Conservation (phyloP, 2,888 invertebrate species). For the Andricus curvator region DNA sequence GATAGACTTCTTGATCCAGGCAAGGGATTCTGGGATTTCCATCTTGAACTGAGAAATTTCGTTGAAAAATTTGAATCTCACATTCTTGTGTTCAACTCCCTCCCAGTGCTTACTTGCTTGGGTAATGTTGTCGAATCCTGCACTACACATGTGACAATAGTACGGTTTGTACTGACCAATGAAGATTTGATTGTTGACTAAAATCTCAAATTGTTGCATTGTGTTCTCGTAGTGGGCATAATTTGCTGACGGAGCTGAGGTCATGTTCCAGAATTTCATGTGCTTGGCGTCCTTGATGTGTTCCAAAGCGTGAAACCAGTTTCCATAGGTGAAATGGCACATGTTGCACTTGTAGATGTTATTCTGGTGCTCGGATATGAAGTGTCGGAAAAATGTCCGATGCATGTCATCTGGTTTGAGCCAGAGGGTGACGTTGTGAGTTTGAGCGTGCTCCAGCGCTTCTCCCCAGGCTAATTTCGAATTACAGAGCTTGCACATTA, state of each 20-base stretch:
- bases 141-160: slow-evolving; percentile 4
- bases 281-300: slow-evolving; percentile 8
- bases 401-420: not conserved
- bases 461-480: not conserved
- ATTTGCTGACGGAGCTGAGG: not conserved
- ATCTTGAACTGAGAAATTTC: not conserved
- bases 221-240: slow-evolving; percentile 8
- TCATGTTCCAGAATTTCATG: not conserved
- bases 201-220: not conserved
- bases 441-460: not conserved
- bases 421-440: not conserved
- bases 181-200: slow-evolving; percentile 5
- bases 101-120: not conserved
- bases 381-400: slow-evolving; percentile 3
- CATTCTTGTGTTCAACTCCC: not conserved
- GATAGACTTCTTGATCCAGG: not conserved
- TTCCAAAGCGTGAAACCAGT: slow-evolving; percentile 17
- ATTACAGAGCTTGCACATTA: not conserved
- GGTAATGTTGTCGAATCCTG: not conserved
- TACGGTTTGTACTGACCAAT: not conserved
- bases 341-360: slow-evolving; percentile 5
- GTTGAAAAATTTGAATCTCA: not conserved
- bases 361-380: not conserved
- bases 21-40: not conserved
- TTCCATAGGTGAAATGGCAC: not conserved